Conservation (phyloP, 2,113 vertebrate species). For the Nanorana parkeri region DNA sequence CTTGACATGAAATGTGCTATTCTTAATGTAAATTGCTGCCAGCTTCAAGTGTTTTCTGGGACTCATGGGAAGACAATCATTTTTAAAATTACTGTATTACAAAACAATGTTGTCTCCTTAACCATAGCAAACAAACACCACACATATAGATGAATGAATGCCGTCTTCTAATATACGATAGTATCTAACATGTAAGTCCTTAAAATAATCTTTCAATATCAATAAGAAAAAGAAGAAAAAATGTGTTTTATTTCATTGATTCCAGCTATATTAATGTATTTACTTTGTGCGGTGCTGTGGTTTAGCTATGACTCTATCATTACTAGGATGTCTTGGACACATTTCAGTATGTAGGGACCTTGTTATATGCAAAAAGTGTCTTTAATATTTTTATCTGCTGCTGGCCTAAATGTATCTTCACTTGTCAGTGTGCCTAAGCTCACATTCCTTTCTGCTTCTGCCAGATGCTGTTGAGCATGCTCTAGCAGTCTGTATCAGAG, state of each 20-base stretch:
- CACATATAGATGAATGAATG: neutral
- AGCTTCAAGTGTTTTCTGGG: conserved; percentile 19
- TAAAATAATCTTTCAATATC: neutral
- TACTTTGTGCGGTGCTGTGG: too few relatives aligned
- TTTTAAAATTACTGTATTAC: conserved; percentile 11
- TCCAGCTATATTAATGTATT: too few relatives aligned
- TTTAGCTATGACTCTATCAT: too few relatives aligned
- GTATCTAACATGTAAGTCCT: neutral
- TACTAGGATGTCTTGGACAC: too few relatives aligned
- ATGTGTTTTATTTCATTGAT: neutral
- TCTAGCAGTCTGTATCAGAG: too few relatives aligned
- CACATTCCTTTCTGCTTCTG: too few relatives aligned
- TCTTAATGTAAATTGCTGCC: conserved; percentile 39
- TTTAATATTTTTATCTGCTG: too few relatives aligned
- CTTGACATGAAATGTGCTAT: conserved; percentile 34
- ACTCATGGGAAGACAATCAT: conserved; percentile 8
- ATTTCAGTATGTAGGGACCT: too few relatives aligned
- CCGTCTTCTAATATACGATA: neutral
- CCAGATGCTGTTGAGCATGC: too few relatives aligned
- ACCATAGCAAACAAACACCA: neutral
- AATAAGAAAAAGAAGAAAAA: neutral
- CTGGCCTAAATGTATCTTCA: too few relatives aligned
- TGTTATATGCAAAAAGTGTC: too few relatives aligned
- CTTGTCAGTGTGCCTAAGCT: too few relatives aligned
- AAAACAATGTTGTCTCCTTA: conserved; percentile 9